Evolutionary conservation across 2,888 invertebrate genomes (phyloP).

Genomic region (Eudasyphora cyanicolor): DNA sequence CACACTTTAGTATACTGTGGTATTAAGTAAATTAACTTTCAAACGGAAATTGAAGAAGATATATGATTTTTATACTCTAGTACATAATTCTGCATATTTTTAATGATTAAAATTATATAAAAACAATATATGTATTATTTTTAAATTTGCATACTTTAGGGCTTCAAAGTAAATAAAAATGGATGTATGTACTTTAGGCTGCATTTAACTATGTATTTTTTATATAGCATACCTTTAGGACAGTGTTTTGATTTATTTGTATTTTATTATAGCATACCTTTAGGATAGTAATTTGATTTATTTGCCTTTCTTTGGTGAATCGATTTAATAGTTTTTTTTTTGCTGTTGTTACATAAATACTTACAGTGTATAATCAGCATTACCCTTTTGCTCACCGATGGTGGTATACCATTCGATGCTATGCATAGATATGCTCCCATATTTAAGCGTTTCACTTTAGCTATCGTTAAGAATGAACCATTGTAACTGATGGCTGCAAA

Average conservation of each 20-base stretch:
- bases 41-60: too few relatives aligned
- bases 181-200: neutral
- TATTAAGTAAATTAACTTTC: too few relatives aligned
- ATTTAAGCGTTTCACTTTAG: slow-evolving; percentile 87
- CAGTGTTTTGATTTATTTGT: slow-evolving; percentile 8
- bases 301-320: neutral
- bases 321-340: neutral
- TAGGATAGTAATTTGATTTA: neutral
- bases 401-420: slow-evolving; percentile 90
- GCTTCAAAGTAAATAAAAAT: neutral
- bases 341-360: slow-evolving; percentile 78
- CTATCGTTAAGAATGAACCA: slow-evolving; percentile 86
- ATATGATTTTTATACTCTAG: too few relatives aligned
- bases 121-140: too few relatives aligned
- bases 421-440: slow-evolving; percentile 92
- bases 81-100: too few relatives aligned
- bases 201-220: neutral
- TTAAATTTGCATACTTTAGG: slow-evolving; percentile 9
- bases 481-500: slow-evolving; percentile 84
- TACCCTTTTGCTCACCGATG: slow-evolving; percentile 89
- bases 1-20: too few relatives aligned
- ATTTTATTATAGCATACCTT: neutral
- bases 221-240: neutral
- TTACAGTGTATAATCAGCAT: slow-evolving; percentile 92
- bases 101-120: too few relatives aligned